A percentile compares a stretch with the other conserved stretches of the same genome.
These are phyloP conservation scores for Heliconius cydno DNA, from an alignment of 2,888 invertebrate genomes.

Conservation along the genomic window DNA sequence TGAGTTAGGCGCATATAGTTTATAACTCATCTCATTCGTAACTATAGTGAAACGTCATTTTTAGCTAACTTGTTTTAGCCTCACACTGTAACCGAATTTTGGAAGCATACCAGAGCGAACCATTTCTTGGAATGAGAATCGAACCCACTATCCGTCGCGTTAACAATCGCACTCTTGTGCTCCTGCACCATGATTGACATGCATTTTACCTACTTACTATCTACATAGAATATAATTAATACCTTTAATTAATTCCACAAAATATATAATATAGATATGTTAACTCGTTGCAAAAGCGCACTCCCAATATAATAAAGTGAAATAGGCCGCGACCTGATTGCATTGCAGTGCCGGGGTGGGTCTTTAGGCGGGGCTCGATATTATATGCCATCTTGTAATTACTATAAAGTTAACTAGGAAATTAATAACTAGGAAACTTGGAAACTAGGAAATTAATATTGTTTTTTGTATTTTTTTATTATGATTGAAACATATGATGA, in stretches of 20 bases:
- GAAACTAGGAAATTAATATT: background rate
- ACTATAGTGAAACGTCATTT: too few species aligned
- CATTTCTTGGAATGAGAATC: too few species aligned
- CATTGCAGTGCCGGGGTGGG: conserved; percentile 21
- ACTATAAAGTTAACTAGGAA: background rate
- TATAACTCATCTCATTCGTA: too few species aligned
- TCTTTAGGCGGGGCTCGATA: conserved; percentile 17
- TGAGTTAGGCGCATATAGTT: too few species aligned
- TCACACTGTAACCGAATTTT: too few species aligned
- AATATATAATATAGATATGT: background rate
- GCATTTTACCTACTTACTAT: background rate
- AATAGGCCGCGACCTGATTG: conserved; percentile 43
- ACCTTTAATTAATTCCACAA: background rate
- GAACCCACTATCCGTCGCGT: too few species aligned
- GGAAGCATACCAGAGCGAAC: too few species aligned
- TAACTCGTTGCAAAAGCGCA: conserved; percentile 21
- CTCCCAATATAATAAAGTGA: conserved; percentile 41
- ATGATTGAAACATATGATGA: too few species aligned
- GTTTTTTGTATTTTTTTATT: too few species aligned
- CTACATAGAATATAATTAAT: background rate
- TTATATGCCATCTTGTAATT: background rate
- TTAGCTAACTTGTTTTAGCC: too few species aligned
- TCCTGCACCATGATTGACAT: too few species aligned
- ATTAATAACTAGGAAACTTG: background rate
- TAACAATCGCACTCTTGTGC: too few species aligned